Base-by-base conservation (phyloP, 2,113 vertebrate species). In the Azemiops feae region DNA sequence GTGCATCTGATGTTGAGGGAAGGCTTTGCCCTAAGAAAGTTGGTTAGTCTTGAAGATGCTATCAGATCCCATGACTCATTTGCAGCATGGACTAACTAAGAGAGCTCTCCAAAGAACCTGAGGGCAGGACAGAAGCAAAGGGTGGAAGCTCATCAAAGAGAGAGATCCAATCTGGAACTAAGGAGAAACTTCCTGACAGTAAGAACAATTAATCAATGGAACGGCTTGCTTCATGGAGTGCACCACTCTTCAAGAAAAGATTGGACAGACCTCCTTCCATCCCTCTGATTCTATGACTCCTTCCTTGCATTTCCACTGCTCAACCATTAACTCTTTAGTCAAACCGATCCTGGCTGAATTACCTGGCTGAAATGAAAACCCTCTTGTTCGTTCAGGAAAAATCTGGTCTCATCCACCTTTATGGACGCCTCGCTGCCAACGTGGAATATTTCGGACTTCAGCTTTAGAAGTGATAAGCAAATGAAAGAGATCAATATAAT, bases 331-430 rank as follows among this genome's bases (percentile, higher is more conserved):
- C 34, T 81, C 74, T 81, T 81, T 81, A 22, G 1, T 81, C 18
- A 89, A 89, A 50, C 45, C 39, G 27, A 58, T 10, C 55, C n/a
- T 87, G 1, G 2, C 47, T 30, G 12, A 64, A 50, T 90, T 93
- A 93, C 92, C 92, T 93, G 92, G n/a, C 53, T 90, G 81, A 87
- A 90, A 7, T 64, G 60, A 27, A 92, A 89, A 23, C 81, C 88
- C n/a, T 90, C 57, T 43, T n/a, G 55, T 34, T 90, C n/a, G 23
- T 4, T 57, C 88, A 34, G 92, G 92, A 93, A 93, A 93, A 93
- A 93, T 58, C 55, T 90, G 57, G 92, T 90, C 14, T 93, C 89
- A 64, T 93, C 92, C 18, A 90, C 81, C 1, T 11, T 45, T 85
- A 90, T 85, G 11, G 55, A 93, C 0, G 92, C 92, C 23, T 93